Base-by-base conservation (phyloP, 2,797 vertebrate genomes). In the Parotocinclus haroldoi region DNA sequence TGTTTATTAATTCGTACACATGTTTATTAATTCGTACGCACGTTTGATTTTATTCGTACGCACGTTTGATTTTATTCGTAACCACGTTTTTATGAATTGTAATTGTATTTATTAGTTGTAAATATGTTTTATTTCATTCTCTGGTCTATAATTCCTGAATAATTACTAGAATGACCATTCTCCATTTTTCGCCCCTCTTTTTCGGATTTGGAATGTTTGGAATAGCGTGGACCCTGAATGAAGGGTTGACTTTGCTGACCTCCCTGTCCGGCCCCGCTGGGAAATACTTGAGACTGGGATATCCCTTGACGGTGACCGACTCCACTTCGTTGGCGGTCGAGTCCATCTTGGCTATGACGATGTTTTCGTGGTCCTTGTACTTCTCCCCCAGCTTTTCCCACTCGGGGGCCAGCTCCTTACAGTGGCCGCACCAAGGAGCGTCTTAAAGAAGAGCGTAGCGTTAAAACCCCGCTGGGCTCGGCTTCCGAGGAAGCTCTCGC, bases 381-480 rank as follows among this genome's bases (percentile, higher is more conserved):
- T 91, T 95, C 78, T 96, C 88, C 0, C 77, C 96, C 80, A 99
- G 83, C 57, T 94, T 74, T 11, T 95, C 91, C 96, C 96, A 99
- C 76, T 90, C 83, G 0, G 92, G 89, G 0, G 85, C 82, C 81
- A 98, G 87, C 9, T 91, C 89, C 76, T 93, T 90, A 83, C 95
- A 98, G 81, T 98, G 94, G 44, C 86, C 81, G 74, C 95, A 98
- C 96, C 95, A 99, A 0, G 96, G 96, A 0, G 95, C 95, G 0
- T 98, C 96, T 98, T 62, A 52, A 5, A 65, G 40, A 62, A 0
- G 19, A 12, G 27, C 38, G 18, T 0, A n/a, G 27, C n/a, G n/a
- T n/a, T 17, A 11, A 7, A 50, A 14, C 49, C 19, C 13, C 0
- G 2, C 4, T 1, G 3, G 40, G 44, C 18, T 59, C 9, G 12